A percentile compares a stretch with the other conserved stretches of the same genome.
phyloP scores from a whole-genome alignment of 92 coral and sea anemone genomes.

The Pocillopora meandrina region DNA sequence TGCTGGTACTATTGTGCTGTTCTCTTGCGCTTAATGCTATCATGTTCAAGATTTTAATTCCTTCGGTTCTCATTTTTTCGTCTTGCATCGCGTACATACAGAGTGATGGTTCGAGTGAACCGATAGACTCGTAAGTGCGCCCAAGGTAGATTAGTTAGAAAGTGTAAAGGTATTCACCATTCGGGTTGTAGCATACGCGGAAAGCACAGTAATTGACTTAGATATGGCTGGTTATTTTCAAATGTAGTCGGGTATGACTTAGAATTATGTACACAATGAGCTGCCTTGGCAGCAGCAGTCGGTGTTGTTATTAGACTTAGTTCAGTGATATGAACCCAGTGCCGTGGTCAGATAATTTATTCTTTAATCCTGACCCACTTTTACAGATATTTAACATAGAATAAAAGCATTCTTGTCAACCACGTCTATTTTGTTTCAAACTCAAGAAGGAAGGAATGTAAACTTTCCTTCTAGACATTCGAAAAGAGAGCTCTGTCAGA shows the following conservation, averaged over 20 bases:
- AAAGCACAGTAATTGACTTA: conserved; percentile 24
- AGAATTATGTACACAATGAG: background rate
- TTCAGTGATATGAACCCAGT: conserved; percentile 26
- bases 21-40: no score
- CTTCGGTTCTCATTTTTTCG: no score
- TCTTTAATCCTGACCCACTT: no score
- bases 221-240: conserved; percentile 25
- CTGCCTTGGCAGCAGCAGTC: conserved; percentile 8
- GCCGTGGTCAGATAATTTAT: conserved; percentile 20
- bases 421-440: background rate
- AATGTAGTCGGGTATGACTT: background rate
- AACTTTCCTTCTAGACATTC: no score
- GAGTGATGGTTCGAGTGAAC: no score
- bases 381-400: conserved; percentile 31
- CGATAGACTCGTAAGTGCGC: no score
- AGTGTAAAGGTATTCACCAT: conserved; percentile 14
- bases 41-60: no score
- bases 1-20: no score
- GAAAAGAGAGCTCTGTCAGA: no score
- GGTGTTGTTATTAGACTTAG: conserved; percentile 24
- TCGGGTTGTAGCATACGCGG: conserved; percentile 17
- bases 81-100: no score
- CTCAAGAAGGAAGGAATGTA: no score
- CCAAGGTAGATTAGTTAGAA: background rate
- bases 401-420: background rate